phyloP scores from a whole-genome alignment of 2,113 vertebrate species.

The pig (Sus scrofa) region T2T-Sscrofa CM000825.6:57762001-57762500 shows the following conservation, averaged over 20 bases:
- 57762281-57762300: slow-evolving; percentile 40
- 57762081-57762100: not conserved
- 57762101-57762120: not conserved
- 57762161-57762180: not conserved
- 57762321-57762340: not conserved
- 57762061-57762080: not conserved
- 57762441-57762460: too few species aligned
- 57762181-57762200: not conserved
- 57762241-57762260: not conserved
- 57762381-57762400: not conserved
- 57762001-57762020: not conserved
- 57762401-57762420: slow-evolving; percentile 27
- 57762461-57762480: too few species aligned
- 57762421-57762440: too few species aligned
- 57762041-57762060: not conserved
- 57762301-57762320: not conserved
- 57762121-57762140: not conserved
- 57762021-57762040: not conserved
- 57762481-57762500: too few species aligned
- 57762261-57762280: not conserved
- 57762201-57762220: slow-evolving; percentile 9
- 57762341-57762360: not conserved
- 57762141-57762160: not conserved
- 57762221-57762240: not conserved
- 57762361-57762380: not conserved